Conservation (phyloP, 2,888 invertebrate genomes). For the Hemicrepidius hirtus region DNA sequence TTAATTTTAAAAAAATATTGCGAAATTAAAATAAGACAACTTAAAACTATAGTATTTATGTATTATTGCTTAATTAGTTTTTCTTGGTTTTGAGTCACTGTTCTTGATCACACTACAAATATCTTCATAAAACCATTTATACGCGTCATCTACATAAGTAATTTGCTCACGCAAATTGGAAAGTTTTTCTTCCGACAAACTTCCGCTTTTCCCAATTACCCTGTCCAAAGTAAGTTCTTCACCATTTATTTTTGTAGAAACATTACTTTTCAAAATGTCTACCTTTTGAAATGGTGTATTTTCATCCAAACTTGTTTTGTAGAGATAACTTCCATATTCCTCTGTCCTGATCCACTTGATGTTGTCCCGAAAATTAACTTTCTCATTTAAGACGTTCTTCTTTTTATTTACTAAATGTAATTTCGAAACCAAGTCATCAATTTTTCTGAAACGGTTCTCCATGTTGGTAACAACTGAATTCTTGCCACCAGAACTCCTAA, state of each 20-base stretch:
- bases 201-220: neutral
- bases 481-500: too few relatives aligned
- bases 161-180: neutral
- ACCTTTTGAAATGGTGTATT: neutral
- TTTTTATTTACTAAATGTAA: neutral
- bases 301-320: neutral
- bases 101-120: too few relatives aligned
- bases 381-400: neutral
- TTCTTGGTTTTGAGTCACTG: too few relatives aligned
- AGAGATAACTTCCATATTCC: neutral
- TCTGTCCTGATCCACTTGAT: constrained; percentile 5
- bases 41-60: neutral
- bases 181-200: neutral
- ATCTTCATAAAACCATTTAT: neutral
- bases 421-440: neutral
- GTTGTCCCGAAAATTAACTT: neutral
- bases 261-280: neutral
- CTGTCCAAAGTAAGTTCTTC: neutral
- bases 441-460: neutral
- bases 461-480: neutral
- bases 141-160: neutral
- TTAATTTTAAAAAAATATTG: too few relatives aligned
- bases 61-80: neutral
- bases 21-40: too few relatives aligned
- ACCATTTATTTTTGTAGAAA: neutral